Conservation (phyloP, 2,888 invertebrate genomes). For the Cheilosia vulpina region DNA sequence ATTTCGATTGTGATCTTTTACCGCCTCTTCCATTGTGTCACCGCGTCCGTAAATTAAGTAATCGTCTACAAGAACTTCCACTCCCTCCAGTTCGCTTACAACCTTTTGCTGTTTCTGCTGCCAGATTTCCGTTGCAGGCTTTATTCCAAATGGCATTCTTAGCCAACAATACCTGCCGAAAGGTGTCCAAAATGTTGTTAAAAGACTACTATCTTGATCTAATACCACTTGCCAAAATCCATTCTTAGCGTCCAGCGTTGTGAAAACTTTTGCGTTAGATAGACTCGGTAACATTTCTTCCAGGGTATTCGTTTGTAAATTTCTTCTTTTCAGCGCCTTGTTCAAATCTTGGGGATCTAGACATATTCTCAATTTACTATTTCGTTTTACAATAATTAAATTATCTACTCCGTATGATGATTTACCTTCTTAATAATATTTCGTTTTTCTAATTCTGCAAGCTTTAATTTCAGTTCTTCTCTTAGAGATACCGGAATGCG, state of each 20-base stretch:
- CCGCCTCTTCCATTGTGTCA: too few species aligned
- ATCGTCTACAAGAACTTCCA: conserved; percentile 23
- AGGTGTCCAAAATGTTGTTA: conserved; percentile 76
- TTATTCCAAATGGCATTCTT: conserved; percentile 41
- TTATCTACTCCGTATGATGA: conserved; percentile 40
- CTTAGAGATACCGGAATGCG: conserved; percentile 12
- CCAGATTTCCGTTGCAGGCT: conserved; percentile 2
- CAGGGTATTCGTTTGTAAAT: conserved; percentile 38
- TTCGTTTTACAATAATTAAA: conserved; percentile 31
- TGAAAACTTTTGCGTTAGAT: conserved; percentile 55
- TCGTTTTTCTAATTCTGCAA: conserved; percentile 26
- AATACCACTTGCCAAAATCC: conserved; percentile 69
- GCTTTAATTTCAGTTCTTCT: conserved; percentile 19
- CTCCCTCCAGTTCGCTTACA: neutral
- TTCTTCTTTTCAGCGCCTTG: conserved; percentile 26
- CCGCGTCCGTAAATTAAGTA: too few species aligned
- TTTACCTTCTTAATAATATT: conserved; percentile 38
- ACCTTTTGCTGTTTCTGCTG: neutral
- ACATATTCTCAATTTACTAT: conserved; percentile 24
- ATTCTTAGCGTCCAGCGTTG: conserved; percentile 65
- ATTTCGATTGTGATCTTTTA: too few species aligned
- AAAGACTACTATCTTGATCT: conserved; percentile 79
- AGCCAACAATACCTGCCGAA: conserved; percentile 53
- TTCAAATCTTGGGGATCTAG: conserved; percentile 47
- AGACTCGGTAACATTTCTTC: conserved; percentile 41